Percentiles rank a stretch among this genome's conserved stretches.
Evolutionary conservation across 2,888 invertebrate genomes (phyloP).

Genomic region (Ecliptopera silaceata): DNA sequence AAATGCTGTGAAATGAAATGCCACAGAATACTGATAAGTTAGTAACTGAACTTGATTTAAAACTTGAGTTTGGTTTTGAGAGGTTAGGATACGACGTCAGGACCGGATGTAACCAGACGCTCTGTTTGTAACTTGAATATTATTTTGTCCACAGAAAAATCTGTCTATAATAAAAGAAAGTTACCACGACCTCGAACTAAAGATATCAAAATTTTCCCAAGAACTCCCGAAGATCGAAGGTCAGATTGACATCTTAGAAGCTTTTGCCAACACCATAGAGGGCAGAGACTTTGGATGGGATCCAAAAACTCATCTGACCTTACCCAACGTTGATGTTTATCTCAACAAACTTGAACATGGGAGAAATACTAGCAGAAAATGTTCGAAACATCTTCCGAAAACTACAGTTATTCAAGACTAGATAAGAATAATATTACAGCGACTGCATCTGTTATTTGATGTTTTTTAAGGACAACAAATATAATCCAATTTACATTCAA

Average conservation of each 20-base stretch:
- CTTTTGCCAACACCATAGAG: conserved; percentile 53
- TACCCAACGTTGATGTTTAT: conserved; percentile 53
- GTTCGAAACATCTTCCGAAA: conserved; percentile 19
- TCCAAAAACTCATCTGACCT: conserved; percentile 42
- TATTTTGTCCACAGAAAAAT: conserved; percentile 50
- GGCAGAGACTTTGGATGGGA: conserved; percentile 48
- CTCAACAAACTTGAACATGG: conserved; percentile 36
- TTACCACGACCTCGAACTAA: conserved; percentile 59
- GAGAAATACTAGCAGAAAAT: conserved; percentile 34
- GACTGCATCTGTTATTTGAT: conserved; percentile 2
- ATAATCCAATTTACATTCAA: not conserved
- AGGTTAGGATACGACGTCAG: too few relatives aligned
- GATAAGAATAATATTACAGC: conserved; percentile 18
- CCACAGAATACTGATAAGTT: too few relatives aligned
- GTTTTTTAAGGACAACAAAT: conserved; percentile 13
- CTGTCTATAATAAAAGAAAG: conserved; percentile 53
- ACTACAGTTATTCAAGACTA: conserved; percentile 38
- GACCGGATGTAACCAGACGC: too few relatives aligned
- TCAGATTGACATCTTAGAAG: conserved; percentile 64
- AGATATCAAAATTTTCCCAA: conserved; percentile 55
- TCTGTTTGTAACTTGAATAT: not conserved
- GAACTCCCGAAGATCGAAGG: conserved; percentile 69
- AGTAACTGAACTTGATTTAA: too few relatives aligned
- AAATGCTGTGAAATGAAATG: too few relatives aligned
- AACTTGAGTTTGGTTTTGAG: too few relatives aligned